Conservation (phyloP, 2,888 invertebrate species). For the Agrenia bidenticulata region DNA sequence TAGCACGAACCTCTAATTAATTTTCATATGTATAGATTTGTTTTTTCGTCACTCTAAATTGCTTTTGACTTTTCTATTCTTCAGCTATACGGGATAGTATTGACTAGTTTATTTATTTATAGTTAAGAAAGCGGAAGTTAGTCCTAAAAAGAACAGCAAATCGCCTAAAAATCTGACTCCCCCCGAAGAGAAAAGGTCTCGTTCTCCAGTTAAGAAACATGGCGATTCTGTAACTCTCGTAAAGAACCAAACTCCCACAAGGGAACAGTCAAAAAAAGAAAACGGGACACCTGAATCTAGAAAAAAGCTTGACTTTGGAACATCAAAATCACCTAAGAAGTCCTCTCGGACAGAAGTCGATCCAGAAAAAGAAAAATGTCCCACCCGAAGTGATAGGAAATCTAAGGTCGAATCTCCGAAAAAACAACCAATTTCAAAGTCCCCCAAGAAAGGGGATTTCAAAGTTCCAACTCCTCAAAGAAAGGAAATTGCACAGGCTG, state of each 20-base stretch:
- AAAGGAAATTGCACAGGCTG: constrained; percentile 12
- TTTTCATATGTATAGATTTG: no score
- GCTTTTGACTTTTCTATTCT: no score
- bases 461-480: not conserved
- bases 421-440: constrained; percentile 14
- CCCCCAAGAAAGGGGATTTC: not conserved
- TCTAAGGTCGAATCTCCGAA: constrained; percentile 2
- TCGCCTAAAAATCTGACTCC: constrained; percentile 23
- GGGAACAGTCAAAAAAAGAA: not conserved
- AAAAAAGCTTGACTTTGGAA: no score
- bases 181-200: not conserved
- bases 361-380: constrained; percentile 2
- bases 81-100: no score
- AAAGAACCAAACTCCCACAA: constrained; percentile 55
- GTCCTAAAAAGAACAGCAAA: constrained; percentile 54
- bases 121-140: constrained; percentile 54
- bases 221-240: not conserved
- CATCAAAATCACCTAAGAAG: not conserved
- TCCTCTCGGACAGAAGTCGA: not conserved
- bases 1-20: no score
- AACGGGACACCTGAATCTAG: not conserved
- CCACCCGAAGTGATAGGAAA: constrained; percentile 4
- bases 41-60: no score
- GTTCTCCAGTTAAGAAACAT: not conserved
- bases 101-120: no score